Evolutionary conservation across 1,140 invertebrate genomes (phyloP).

Genomic region (Apolygus lucorum): DNA sequence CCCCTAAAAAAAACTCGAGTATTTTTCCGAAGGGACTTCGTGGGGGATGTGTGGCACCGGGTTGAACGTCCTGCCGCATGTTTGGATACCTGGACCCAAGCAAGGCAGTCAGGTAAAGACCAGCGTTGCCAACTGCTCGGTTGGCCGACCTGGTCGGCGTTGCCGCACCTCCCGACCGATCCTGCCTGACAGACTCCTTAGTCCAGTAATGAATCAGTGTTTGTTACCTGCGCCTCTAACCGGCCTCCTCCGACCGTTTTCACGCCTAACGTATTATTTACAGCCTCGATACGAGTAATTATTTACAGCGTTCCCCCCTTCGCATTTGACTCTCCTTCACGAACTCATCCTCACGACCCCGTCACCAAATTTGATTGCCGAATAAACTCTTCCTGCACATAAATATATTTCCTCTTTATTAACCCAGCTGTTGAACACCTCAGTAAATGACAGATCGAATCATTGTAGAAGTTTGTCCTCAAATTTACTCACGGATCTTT

Average conservation of each 20-base stretch:
- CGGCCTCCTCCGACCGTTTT: conserved; percentile 18
- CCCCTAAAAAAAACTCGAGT: too few relatives aligned
- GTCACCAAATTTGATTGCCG: conserved; percentile 1
- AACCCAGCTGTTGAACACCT: too few relatives aligned
- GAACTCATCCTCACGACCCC: neutral
- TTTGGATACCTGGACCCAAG: conserved; percentile 18
- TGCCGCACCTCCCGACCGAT: neutral
- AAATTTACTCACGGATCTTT: too few relatives aligned
- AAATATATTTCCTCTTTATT: too few relatives aligned
- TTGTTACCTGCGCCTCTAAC: conserved; percentile 19
- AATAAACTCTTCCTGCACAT: neutral
- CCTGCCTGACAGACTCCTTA: conserved; percentile 22
- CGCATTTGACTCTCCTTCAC: conserved; percentile 9
- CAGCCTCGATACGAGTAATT: conserved; percentile 22
- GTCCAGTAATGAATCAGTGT: conserved; percentile 23
- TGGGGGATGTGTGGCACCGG: neutral
- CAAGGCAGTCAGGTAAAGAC: conserved; percentile 18
- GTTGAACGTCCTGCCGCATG: conserved; percentile 18
- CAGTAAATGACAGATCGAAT: too few relatives aligned
- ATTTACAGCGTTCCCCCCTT: conserved; percentile 7
- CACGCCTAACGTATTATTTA: conserved; percentile 24
- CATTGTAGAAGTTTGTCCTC: too few relatives aligned
- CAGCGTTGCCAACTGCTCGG: conserved; percentile 11
- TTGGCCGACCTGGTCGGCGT: conserved; percentile 1
- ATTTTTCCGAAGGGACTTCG: too few relatives aligned